phyloP scores from a whole-genome alignment of 64 coral and sea anemone species.

The Cladopsammia gracilis region DNA sequence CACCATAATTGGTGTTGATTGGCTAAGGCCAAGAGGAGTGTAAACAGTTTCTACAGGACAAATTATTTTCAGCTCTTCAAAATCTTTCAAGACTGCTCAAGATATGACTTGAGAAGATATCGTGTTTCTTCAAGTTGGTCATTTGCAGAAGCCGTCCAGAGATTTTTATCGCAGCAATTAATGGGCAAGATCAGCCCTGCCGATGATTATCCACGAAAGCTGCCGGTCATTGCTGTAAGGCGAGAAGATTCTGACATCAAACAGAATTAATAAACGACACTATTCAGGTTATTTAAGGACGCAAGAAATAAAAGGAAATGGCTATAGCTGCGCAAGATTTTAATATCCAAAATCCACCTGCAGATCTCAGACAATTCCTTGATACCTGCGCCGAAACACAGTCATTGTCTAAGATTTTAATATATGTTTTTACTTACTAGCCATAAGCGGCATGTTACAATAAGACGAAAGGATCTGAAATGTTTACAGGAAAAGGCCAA shows the following conservation, averaged over 20 bases:
- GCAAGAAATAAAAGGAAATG: not conserved
- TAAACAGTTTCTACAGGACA: constrained; percentile 41
- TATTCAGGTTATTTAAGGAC: not conserved
- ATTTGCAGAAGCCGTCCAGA: not conserved
- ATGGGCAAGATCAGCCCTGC: not conserved
- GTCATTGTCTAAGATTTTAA: constrained; percentile 30
- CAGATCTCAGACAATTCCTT: constrained; percentile 4
- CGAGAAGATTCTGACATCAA: not conserved
- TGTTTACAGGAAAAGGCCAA: constrained; percentile 60
- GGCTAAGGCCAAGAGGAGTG: not conserved
- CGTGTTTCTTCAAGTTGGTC: constrained; percentile 45
- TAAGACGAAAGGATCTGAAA: constrained; percentile 42
- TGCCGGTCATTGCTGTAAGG: not conserved
- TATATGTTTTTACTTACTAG: constrained; percentile 24
- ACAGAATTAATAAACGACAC: not conserved
- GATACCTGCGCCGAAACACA: constrained; percentile 27
- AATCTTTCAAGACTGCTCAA: not conserved
- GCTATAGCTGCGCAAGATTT: not conserved
- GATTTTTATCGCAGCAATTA: constrained; percentile 27
- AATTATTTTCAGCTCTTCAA: constrained; percentile 1
- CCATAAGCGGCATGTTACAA: constrained; percentile 43
- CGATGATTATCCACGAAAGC: not conserved
- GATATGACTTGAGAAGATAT: not conserved
- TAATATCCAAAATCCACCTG: constrained; percentile 34
- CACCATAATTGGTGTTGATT: not conserved